Evolutionary conservation across 2,113 vertebrate genomes (phyloP).

Genomic region (Dipodomys merriami): DNA sequence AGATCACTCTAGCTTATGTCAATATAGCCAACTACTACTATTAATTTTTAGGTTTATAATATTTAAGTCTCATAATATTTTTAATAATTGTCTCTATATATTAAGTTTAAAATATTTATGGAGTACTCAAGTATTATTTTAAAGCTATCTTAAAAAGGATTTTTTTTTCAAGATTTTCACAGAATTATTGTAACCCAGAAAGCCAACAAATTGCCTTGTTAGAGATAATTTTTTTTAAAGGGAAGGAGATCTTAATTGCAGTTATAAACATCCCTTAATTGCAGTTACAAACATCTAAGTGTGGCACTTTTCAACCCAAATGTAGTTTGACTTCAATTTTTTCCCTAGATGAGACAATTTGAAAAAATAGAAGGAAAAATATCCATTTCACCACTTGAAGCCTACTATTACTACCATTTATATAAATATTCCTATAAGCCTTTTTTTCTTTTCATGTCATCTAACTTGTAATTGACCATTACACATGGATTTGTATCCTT

Average conservation of each 20-base stretch:
- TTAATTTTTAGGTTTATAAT: constrained; percentile 31
- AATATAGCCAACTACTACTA: neutral
- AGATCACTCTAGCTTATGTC: neutral
- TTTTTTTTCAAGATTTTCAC: constrained; percentile 5
- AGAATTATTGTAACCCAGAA: constrained; percentile 24
- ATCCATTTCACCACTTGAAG: constrained; percentile 13
- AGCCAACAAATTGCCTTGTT: neutral
- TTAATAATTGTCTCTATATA: constrained; percentile 1
- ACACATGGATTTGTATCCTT: constrained; percentile 40
- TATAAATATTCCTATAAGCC: neutral
- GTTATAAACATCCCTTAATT: constrained; percentile 10
- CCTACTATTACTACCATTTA: neutral
- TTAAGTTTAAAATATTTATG: constrained; percentile 49
- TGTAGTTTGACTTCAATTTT: constrained; percentile 26
- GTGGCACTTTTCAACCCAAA: neutral
- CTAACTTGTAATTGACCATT: neutral
- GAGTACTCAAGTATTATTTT: neutral
- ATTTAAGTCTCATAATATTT: neutral
- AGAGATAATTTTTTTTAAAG: neutral
- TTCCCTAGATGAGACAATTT: neutral
- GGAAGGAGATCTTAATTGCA: neutral
- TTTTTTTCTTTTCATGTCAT: constrained; percentile 40
- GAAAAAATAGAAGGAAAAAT: constrained; percentile 33
- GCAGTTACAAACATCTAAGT: neutral
- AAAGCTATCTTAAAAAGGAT: neutral